Base-by-base conservation (phyloP, 2,113 vertebrate genomes). In the Verasper variegatus region DNA sequence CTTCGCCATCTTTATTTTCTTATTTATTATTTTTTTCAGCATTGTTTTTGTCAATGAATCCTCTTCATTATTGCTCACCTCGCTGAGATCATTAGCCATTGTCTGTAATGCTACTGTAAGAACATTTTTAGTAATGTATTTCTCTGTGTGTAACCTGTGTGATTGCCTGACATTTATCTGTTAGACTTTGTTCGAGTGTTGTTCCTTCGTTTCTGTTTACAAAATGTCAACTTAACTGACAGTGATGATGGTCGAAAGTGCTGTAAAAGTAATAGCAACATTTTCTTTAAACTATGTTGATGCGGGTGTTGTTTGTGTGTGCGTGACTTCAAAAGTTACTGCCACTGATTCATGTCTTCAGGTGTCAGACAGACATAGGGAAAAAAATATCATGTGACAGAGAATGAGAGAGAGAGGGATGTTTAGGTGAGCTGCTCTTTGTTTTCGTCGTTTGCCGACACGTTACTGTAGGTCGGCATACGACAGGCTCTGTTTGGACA, bases 401-500 rank as follows among this genome's bases (percentile, higher is more conserved):
- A 26, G n/a, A 24, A 37, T 21, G n/a, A 71, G 45, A 35, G 64
- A 13, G 60, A 12, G 51, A 49, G 76, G 73, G 68, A 72, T 8
- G 64, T 83, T 71, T 45, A 85, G 85, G 80, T 80, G 82, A 71
- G 61, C 68, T 5, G 57, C 69, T 80, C 81, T 85, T 81, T 88
- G 85, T 89, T 85, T 60, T 71, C 5, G 54, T 42, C 78, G 49
- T 78, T 81, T 82, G 62, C 65, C 54, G 68, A 87, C 89, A 84
- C 65, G 35, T 78, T 81, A 80, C 79, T 80, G 59, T 80, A 59
- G 76, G 75, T 80, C 71, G 85, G 61, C 78, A 20, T 80, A 76
- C 49, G 81, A 80, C 82, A 74, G 87, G 83, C 87, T 75, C 58
- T 90, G 87, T 91, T 88, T 87, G 87, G 90, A 91, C 88, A 86